phyloP scores from a whole-genome alignment of 2,113 vertebrate genomes.

The Nothocercus nigrocapillus region DNA sequence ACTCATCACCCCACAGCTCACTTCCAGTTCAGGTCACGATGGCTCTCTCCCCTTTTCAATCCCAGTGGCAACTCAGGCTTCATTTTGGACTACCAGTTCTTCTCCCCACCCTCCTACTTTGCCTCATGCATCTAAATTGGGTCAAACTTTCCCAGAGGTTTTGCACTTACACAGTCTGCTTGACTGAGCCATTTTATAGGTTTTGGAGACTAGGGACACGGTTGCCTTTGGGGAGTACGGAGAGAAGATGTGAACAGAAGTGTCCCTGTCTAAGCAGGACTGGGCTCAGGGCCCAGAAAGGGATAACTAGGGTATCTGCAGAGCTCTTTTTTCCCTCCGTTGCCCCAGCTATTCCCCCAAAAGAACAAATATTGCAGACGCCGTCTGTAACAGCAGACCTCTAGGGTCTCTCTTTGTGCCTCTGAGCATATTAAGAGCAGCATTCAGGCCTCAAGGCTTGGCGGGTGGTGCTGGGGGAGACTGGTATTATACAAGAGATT shows the following conservation, averaged over 20 bases:
- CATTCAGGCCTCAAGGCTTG: neutral
- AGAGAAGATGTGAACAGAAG: neutral
- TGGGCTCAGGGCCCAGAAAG: neutral
- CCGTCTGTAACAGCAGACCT: neutral
- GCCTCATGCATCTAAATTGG: neutral
- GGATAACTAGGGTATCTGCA: neutral
- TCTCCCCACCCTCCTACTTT: neutral
- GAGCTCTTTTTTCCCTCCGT: neutral
- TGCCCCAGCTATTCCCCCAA: neutral
- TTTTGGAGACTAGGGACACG: neutral
- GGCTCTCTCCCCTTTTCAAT: neutral
- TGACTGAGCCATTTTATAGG: neutral
- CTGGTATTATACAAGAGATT: constrained; percentile 24
- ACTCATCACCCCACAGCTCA: neutral
- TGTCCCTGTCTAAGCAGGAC: neutral
- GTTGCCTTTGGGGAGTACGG: neutral
- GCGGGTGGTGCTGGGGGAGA: neutral
- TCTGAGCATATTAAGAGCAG: neutral
- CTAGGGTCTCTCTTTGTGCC: neutral
- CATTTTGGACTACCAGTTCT: neutral
- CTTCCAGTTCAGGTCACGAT: neutral
- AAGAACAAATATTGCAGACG: neutral
- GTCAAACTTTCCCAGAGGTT: neutral
- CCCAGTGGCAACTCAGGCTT: neutral
- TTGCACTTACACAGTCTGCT: neutral